Evolutionary conservation across 2,113 vertebrate species (phyloP).

Genomic region (Varanus komodoensis): DNA sequence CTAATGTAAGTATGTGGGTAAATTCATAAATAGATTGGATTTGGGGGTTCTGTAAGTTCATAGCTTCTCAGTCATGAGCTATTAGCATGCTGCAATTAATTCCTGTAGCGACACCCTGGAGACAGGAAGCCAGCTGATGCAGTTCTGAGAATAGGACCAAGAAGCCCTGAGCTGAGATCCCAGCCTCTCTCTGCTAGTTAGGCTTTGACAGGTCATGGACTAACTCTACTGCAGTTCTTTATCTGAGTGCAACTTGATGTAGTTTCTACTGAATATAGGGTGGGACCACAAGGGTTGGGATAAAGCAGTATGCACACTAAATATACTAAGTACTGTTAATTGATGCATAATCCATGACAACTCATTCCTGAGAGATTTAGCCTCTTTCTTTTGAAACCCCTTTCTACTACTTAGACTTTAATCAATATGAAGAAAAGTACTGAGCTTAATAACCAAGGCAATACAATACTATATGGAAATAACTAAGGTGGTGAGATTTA

Average conservation of each 20-base stretch:
- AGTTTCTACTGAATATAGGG: background rate
- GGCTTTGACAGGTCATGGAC: background rate
- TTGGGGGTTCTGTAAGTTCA: background rate
- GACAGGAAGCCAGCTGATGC: background rate
- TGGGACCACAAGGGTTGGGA: background rate
- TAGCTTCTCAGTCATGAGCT: background rate
- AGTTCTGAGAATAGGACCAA: background rate
- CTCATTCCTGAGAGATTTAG: background rate
- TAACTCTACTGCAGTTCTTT: background rate
- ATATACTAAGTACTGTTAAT: background rate
- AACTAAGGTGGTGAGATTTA: slow-evolving; percentile 27
- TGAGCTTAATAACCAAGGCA: background rate
- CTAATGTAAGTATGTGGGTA: background rate
- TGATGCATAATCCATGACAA: background rate
- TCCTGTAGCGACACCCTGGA: background rate
- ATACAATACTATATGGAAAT: background rate
- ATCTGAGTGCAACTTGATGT: background rate
- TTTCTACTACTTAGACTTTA: background rate
- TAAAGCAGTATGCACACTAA: background rate
- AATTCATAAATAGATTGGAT: background rate
- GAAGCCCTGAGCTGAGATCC: background rate
- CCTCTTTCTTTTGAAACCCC: background rate
- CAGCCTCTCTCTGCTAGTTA: background rate
- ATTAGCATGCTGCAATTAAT: background rate
- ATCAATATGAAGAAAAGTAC: slow-evolving; percentile 23